A percentile compares a stretch with the other conserved stretches of the same genome.
Conservation (phyloP, 2,888 invertebrate species). For the Agrochola macilenta region DNA sequence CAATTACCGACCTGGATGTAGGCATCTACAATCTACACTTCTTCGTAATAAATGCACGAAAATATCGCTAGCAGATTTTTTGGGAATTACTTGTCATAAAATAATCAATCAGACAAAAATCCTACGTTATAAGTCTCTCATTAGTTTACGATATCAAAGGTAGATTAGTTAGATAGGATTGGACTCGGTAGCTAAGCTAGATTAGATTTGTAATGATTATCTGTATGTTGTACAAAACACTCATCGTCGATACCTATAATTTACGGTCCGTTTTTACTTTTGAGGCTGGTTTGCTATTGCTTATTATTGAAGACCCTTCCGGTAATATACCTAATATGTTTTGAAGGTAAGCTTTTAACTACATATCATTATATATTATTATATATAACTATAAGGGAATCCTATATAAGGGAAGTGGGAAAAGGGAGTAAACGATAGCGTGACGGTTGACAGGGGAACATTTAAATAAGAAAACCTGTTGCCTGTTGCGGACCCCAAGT, state of each 20-base stretch:
- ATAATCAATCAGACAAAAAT: slow-evolving; percentile 20
- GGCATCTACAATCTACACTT: not conserved
- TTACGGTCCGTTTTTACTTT: not conserved
- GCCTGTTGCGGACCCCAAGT: too few relatives aligned
- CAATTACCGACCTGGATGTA: too few relatives aligned
- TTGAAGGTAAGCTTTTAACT: too few relatives aligned
- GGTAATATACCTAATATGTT: not conserved
- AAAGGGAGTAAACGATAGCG: not conserved
- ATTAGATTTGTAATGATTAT: slow-evolving; percentile 22
- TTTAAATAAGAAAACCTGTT: too few relatives aligned
- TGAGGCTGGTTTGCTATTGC: too few relatives aligned
- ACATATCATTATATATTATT: too few relatives aligned
- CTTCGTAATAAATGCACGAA: not conserved
- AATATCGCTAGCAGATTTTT: not conserved
- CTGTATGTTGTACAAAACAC: not conserved
- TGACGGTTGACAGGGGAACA: too few relatives aligned
- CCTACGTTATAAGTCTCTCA: not conserved
- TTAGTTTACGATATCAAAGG: slow-evolving; percentile 6
- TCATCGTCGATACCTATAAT: not conserved
- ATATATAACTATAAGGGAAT: too few relatives aligned
- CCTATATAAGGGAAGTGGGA: not conserved
- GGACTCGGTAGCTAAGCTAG: slow-evolving; percentile 6
- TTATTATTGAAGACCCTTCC: not conserved
- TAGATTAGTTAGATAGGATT: not conserved
- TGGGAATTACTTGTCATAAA: slow-evolving; percentile 1